phyloP scores from a whole-genome alignment of 2,888 invertebrate species.

The Lumbricus terrestris region DNA sequence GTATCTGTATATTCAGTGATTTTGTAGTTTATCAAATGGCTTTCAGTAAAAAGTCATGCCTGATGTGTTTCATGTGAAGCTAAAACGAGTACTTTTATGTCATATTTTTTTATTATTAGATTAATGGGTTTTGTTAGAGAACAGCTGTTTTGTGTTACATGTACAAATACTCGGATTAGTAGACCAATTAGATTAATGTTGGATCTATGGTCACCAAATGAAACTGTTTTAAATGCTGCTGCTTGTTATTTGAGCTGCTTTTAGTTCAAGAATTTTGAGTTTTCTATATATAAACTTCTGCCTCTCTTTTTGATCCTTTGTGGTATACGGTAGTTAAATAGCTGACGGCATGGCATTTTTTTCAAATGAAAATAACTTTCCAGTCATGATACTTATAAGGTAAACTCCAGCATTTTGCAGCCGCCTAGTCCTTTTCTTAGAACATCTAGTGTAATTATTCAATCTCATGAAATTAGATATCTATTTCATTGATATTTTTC shows the following conservation, averaged over 20 bases:
- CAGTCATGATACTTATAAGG: background rate
- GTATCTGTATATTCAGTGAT: background rate
- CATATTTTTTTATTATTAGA: background rate
- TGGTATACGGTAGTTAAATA: background rate
- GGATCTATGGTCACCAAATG: background rate
- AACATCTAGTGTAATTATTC: background rate
- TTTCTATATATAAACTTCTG: background rate
- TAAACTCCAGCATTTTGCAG: too few species aligned
- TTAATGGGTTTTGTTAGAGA: background rate
- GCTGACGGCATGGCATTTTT: background rate
- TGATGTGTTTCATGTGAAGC: background rate
- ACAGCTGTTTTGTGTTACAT: background rate
- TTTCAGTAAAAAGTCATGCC: background rate
- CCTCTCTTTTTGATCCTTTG: background rate
- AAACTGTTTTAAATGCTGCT: background rate
- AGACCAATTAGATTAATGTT: background rate
- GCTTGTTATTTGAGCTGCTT: background rate
- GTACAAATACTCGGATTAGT: background rate
- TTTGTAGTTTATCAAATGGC: background rate
- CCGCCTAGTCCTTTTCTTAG: background rate
- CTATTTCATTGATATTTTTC: background rate
- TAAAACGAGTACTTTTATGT: background rate
- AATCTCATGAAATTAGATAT: background rate
- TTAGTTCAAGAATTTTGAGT: background rate
- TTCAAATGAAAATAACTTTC: background rate